phyloP scores from a whole-genome alignment of 1,140 invertebrate species.

The Leptinotarsa texana region DNA sequence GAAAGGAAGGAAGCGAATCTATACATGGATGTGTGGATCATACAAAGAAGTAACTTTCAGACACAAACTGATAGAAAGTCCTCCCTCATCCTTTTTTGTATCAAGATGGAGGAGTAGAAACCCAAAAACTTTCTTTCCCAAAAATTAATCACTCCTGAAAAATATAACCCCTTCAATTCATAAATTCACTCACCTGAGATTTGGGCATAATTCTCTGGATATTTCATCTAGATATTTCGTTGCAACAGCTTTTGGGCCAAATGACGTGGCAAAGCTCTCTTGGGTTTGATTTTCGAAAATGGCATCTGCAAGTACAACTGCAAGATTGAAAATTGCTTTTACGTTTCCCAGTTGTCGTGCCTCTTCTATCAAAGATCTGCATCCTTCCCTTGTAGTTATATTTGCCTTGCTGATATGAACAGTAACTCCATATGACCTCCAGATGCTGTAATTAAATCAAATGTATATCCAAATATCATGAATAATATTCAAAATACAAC shows the following conservation, averaged over 20 bases:
- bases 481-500: too few relatives aligned
- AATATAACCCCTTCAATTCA: too few relatives aligned
- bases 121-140: too few relatives aligned
- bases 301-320: constrained; percentile 65
- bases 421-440: constrained; percentile 61
- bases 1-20: too few relatives aligned
- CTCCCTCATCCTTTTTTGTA: too few relatives aligned
- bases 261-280: constrained; percentile 57
- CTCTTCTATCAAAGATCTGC: constrained; percentile 62
- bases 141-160: too few relatives aligned
- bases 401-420: constrained; percentile 59
- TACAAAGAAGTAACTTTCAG: too few relatives aligned
- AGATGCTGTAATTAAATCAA: constrained; percentile 42
- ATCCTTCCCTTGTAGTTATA: constrained; percentile 58
- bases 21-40: too few relatives aligned
- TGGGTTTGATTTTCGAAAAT: constrained; percentile 61
- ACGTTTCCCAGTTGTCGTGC: constrained; percentile 66
- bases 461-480: too few relatives aligned
- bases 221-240: constrained; percentile 58
- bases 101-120: too few relatives aligned
- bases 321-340: constrained; percentile 80
- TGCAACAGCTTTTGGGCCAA: constrained; percentile 59
- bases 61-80: too few relatives aligned
- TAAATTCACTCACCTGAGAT: constrained; percentile 48
- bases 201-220: constrained; percentile 59